These are phyloP conservation scores for Gobius niger DNA, from an alignment of 2,113 vertebrate species.

Conservation along the genomic window DNA sequence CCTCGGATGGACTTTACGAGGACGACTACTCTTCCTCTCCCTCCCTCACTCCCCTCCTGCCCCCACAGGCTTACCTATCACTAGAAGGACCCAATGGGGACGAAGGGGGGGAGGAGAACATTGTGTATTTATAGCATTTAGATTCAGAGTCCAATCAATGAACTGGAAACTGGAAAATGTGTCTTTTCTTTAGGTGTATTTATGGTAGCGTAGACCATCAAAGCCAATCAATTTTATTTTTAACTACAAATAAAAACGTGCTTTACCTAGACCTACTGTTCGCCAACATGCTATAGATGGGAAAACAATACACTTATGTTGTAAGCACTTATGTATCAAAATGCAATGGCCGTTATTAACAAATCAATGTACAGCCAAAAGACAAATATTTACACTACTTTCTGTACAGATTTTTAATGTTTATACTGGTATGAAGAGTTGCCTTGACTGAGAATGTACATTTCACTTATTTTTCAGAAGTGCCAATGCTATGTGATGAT, in stretches of 20 bases:
- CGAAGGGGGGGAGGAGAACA: slow-evolving; percentile 67
- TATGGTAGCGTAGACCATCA: slow-evolving; percentile 11
- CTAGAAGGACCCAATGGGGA: slow-evolving; percentile 66
- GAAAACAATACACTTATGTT: slow-evolving; percentile 15
- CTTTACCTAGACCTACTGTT: neutral
- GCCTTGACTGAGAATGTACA: slow-evolving; percentile 47
- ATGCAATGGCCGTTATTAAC: slow-evolving; percentile 7
- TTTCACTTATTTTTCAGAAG: slow-evolving; percentile 47
- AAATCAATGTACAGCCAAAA: slow-evolving; percentile 1
- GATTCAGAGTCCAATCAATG: slow-evolving; percentile 1
- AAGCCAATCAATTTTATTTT: neutral
- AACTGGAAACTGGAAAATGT: slow-evolving; percentile 35
- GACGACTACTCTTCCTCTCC: slow-evolving; percentile 52
- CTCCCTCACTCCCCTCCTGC: slow-evolving; percentile 62
- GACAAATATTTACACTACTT: slow-evolving; percentile 22
- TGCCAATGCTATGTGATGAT: slow-evolving; percentile 57
- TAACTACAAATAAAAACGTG: neutral
- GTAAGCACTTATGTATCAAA: slow-evolving; percentile 52
- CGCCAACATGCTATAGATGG: slow-evolving; percentile 13
- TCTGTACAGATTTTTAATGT: slow-evolving; percentile 51
- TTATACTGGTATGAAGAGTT: slow-evolving; percentile 59
- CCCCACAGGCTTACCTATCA: slow-evolving; percentile 65
- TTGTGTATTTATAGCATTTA: slow-evolving; percentile 66
- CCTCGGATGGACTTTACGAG: slow-evolving; percentile 48
- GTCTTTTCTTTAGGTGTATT: slow-evolving; percentile 17